Percentiles rank a stretch among this genome's conserved stretches.
These are phyloP conservation scores for Mellivora capensis DNA, from an alignment of 2,113 vertebrate genomes.

Conservation along the genomic window DNA sequence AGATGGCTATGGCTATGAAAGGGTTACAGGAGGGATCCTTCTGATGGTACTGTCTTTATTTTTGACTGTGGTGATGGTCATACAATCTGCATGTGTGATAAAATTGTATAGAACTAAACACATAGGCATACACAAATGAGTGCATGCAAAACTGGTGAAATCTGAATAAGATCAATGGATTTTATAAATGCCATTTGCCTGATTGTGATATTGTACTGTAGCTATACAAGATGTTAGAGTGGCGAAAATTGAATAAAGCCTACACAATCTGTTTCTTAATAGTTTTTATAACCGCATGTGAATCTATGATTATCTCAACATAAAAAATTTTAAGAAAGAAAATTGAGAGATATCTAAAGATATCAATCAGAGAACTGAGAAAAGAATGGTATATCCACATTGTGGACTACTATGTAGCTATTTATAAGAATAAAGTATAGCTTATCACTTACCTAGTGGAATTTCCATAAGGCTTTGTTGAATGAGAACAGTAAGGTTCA, in stretches of 20 bases:
- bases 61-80: neutral
- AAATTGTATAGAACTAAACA: neutral
- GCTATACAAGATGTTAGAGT: neutral
- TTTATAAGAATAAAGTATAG: conserved; percentile 22
- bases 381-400: neutral
- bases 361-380: neutral
- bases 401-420: neutral
- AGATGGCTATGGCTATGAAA: neutral
- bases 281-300: neutral
- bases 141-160: neutral
- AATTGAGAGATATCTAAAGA: neutral
- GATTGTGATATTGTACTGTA: neutral
- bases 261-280: neutral
- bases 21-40: neutral
- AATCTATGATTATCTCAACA: neutral
- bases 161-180: neutral
- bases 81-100: neutral
- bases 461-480: neutral
- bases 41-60: neutral
- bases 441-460: neutral
- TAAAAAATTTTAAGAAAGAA: neutral
- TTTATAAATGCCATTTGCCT: neutral
- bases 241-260: neutral
- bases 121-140: neutral
- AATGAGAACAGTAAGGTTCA: conserved; percentile 4